Percentiles rank a stretch among this genome's conserved stretches.
Evolutionary conservation across 2,888 invertebrate species (phyloP).

Genomic region (Phymatocera aterrima): DNA sequence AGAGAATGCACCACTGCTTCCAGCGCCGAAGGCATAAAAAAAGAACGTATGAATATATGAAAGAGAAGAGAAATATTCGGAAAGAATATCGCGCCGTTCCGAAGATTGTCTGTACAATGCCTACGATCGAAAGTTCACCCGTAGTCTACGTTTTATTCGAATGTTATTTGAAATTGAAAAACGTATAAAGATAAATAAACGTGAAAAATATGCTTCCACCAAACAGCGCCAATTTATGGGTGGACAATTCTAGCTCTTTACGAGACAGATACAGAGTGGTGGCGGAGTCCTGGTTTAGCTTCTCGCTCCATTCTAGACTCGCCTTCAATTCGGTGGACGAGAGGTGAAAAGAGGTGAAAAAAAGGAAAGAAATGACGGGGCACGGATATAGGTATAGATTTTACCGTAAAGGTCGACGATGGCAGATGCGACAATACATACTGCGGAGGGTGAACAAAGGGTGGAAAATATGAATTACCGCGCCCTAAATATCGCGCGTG

Average conservation of each 20-base stretch:
- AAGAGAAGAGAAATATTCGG: not conserved
- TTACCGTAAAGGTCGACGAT: not conserved
- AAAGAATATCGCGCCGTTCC: slow-evolving; percentile 1
- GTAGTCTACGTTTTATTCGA: slow-evolving; percentile 17
- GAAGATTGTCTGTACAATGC: not conserved
- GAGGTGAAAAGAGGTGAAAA: slow-evolving; percentile 14
- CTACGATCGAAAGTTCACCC: slow-evolving; percentile 14
- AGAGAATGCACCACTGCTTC: no score
- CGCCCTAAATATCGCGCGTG: slow-evolving; percentile 40
- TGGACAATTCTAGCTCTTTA: slow-evolving; percentile 58
- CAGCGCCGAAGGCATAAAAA: no score
- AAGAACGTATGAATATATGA: no score
- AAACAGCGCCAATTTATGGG: slow-evolving; percentile 61
- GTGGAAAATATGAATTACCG: slow-evolving; percentile 41
- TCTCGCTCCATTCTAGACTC: slow-evolving; percentile 27
- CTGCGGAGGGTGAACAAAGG: slow-evolving; percentile 34
- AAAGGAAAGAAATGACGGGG: not conserved
- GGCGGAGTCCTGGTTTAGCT: slow-evolving; percentile 32
- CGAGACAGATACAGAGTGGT: slow-evolving; percentile 41
- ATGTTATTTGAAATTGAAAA: slow-evolving; percentile 39
- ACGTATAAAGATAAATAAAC: slow-evolving; percentile 49
- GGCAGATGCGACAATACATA: slow-evolving; percentile 29
- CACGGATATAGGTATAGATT: slow-evolving; percentile 3
- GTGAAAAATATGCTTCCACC: slow-evolving; percentile 21
- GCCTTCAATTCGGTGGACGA: slow-evolving; percentile 9